Base-by-base conservation (phyloP, 2,888 invertebrate species). In the Drosophila phalerata region DNA sequence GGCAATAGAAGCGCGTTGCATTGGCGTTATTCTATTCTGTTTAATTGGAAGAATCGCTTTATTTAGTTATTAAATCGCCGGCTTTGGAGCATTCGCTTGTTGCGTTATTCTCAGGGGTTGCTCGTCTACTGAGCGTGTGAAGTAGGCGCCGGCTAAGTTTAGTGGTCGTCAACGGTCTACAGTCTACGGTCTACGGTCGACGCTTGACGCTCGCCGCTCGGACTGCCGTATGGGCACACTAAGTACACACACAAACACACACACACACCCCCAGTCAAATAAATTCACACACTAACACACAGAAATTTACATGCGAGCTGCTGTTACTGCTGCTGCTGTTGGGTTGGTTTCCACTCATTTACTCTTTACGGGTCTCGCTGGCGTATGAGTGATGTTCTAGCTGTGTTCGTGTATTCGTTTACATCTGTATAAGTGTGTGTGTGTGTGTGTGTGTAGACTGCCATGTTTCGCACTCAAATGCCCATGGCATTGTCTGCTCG, bases 31-130 rank as follows among this genome's bases (percentile, higher is more conserved):
- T 42, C 42, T 22, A 32, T 37, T 30, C 6, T 32, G 52, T 57
- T 63, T 32, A 64, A 57, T 47, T 48, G 28, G 25, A 55, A 43
- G 47, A 49, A 37, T 19, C 32, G 48, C 47, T 56, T 67, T 56
- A 57, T 61, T 68, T 49, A 51, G 51, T 52, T 52, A 48, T 61
- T 68, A 28, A 68, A 69, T 66, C 6, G 57, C 64, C 66, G 68
- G 63, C 65, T 70, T 73, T 62, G 57, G 22, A 43, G 49, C 61
- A 69, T 43, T 49, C 69, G 64, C 71, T 71, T 60, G 81, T 68
- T 83, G 79, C 77, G 85, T 80, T 90, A 85, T 78, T 79, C 85
- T 86, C 91, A 90, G 91, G 90, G 91, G 89, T 85, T 91, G 91
- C 82, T 88, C 84, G 78, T 68, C 87, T 85, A 91, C 91, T 91